A percentile compares a stretch with the other conserved stretches of the same genome.
Conservation (phyloP, 1,140 invertebrate species). For the Tenebrio molitor region DNA sequence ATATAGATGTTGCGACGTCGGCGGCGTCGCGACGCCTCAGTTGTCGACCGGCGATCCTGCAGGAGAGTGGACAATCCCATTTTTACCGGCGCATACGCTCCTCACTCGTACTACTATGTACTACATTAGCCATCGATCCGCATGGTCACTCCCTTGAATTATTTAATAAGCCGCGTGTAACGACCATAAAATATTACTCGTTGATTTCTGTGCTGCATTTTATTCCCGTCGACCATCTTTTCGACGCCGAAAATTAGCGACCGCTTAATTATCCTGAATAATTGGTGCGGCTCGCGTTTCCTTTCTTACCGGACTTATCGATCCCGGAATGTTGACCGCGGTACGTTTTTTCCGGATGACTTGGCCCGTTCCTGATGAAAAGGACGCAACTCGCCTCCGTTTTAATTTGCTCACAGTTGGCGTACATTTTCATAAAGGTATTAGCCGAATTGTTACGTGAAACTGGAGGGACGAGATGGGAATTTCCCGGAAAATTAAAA, state of each 20-base stretch:
- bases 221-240: too few species aligned
- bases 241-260: too few species aligned
- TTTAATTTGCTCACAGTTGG: too few species aligned
- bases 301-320: too few species aligned
- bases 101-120: neutral
- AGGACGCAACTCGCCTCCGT: too few species aligned
- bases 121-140: slow-evolving; percentile 44
- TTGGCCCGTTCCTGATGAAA: too few species aligned
- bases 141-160: slow-evolving; percentile 54
- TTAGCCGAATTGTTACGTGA: neutral
- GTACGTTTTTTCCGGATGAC: too few species aligned
- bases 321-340: too few species aligned
- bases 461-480: neutral
- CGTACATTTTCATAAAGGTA: too few species aligned
- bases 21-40: slow-evolving; percentile 17
- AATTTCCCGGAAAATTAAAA: slow-evolving; percentile 19
- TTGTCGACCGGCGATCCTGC: neutral
- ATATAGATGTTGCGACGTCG: slow-evolving; percentile 29
- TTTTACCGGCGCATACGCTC: neutral
- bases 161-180: slow-evolving; percentile 48
- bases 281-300: too few species aligned
- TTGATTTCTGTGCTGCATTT: slow-evolving; percentile 24
- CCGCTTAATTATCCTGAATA: too few species aligned
- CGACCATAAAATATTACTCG: slow-evolving; percentile 38
- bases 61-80: neutral